Evolutionary conservation across 2,113 vertebrate species (phyloP), one percentile per base, ranked within the genome.

Genomic region (Phalacrocorax pelagicus): DNA sequence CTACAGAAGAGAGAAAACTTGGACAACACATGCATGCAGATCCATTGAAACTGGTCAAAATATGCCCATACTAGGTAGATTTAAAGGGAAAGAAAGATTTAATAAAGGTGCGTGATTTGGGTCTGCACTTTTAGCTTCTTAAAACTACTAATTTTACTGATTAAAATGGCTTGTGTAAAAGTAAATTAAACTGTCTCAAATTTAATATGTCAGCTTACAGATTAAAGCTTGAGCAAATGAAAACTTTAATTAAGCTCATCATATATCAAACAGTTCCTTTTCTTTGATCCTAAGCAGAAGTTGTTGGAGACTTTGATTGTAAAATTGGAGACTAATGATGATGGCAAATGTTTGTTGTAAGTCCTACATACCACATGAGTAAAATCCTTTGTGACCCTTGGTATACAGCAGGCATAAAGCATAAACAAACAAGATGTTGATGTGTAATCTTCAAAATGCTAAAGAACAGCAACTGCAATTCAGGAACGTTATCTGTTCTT

Each of bases 161-260:
- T 71, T 82, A 82, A 91, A 88, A 38, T 86, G 29, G 12, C 51
- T 42, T 77, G 23, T 92, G 29, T 95, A 75, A 75, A 90, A 62
- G 20, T 88, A 86, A 96, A 91, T 84, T 94, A 55, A 88, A 47
- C 62, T 88, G 51, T 81, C 63, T 94, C 14, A 78, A n/a, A 78
- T 74, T 47, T 92, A 86, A 15, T 63, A 71, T 65, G 44, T 72
- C 72, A 75, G 8, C 6, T 88, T 91, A 86, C 44, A 84, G 75
- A 88, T 88, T 84, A 92, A 83, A 88, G 44, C 51, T 86, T 71
- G 47, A 86, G 54, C 36, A 86, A 92, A 88, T 81, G 47, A 81
- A 81, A 62, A 88, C 19, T n/a, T 92, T 94, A 91, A 88, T 94
- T 94, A 94, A 91, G 36, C 47, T 91, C 36, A 54, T 92, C 34